Evolutionary conservation across 2,113 vertebrate species (phyloP).

Genomic region (Brachypodius melanocephalos): DNA sequence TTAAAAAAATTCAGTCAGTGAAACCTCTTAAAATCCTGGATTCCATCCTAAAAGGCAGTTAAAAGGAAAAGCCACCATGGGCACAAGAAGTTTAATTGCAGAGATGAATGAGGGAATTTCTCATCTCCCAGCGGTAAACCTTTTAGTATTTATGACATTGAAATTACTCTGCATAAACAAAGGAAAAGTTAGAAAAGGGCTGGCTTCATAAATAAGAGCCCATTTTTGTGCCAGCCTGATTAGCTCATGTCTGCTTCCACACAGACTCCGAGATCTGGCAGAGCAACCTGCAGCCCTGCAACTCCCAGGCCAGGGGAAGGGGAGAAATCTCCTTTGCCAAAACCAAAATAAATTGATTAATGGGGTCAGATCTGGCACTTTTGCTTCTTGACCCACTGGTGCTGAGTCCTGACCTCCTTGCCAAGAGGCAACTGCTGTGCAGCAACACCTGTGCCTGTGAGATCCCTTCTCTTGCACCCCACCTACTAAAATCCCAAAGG

Average conservation of each 20-base stretch:
- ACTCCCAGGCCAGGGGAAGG: background rate
- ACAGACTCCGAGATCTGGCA: background rate
- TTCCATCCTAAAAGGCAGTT: constrained; percentile 68
- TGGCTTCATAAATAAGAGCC: constrained; percentile 56
- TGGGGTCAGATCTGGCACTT: background rate
- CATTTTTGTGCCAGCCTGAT: constrained; percentile 41
- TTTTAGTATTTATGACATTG: constrained; percentile 74
- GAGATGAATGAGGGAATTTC: constrained; percentile 70
- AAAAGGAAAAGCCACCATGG: constrained; percentile 50
- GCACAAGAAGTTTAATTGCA: constrained; percentile 57
- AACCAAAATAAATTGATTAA: background rate
- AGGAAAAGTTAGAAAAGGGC: constrained; percentile 53
- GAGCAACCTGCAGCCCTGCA: background rate
- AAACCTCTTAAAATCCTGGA: constrained; percentile 69
- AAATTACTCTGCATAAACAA: constrained; percentile 67
- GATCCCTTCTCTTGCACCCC: background rate
- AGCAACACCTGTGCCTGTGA: background rate
- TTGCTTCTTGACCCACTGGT: background rate
- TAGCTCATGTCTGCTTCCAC: constrained; percentile 38
- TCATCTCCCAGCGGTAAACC: constrained; percentile 65
- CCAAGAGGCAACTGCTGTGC: background rate
- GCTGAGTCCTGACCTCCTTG: background rate
- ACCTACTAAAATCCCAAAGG: background rate
- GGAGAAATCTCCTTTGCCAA: constrained; percentile 17
- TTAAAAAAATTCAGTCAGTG: constrained; percentile 19